phyloP scores from a whole-genome alignment of 2,797 vertebrate genomes.

The Acomys russatus region DNA sequence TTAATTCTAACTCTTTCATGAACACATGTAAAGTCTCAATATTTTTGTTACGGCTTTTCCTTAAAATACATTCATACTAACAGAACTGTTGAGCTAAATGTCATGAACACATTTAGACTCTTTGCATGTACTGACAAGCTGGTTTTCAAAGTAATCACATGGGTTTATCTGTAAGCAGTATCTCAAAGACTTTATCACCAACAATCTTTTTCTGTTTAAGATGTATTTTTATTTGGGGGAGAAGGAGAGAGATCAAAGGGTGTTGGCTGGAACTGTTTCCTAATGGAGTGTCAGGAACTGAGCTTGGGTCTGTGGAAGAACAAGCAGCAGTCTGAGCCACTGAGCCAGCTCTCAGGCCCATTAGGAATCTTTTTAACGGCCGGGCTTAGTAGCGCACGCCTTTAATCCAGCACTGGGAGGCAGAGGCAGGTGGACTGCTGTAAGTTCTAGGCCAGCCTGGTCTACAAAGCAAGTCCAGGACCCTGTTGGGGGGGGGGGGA shows the following conservation, averaged over 20 bases:
- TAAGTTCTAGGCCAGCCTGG: no score
- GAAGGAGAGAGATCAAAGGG: not conserved
- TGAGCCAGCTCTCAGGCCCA: no score
- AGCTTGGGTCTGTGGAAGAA: not conserved
- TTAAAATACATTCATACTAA: not conserved
- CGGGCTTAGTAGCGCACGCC: no score
- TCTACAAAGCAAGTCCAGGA: no score
- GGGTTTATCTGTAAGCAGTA: slow-evolving; percentile 9
- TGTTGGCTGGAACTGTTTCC: not conserved
- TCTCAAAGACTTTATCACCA: not conserved
- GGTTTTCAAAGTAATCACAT: slow-evolving; percentile 59
- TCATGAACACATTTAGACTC: no score
- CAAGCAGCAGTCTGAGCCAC: no score
- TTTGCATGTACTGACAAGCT: not conserved
- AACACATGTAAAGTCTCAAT: slow-evolving; percentile 47
- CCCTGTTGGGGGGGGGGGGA: not conserved
- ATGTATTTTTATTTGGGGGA: not conserved
- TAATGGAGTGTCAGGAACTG: not conserved
- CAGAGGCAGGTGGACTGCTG: no score
- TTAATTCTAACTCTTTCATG: slow-evolving; percentile 50
- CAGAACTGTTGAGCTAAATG: not conserved
- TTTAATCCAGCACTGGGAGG: no score
- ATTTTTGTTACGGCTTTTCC: slow-evolving; percentile 50
- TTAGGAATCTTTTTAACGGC: no score
- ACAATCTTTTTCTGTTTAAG: not conserved